Percentiles rank a stretch among this genome's conserved stretches.
Conservation (phyloP, 2,797 vertebrate genomes). For the Halcyon chelicuti region DNA sequence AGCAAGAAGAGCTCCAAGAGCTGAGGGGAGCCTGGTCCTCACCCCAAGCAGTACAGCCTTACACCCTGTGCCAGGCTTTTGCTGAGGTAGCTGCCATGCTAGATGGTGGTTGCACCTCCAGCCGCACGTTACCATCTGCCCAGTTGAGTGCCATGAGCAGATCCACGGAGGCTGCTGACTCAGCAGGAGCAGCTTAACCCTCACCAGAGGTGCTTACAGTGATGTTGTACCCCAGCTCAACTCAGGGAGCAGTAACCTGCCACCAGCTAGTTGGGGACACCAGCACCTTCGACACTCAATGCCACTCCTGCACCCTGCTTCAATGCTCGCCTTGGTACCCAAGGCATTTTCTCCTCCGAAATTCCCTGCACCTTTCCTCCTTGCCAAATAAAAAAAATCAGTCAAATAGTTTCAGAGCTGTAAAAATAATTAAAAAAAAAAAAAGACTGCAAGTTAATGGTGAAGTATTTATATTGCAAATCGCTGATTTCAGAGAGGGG, state of each 20-base stretch:
- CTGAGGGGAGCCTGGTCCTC: not conserved
- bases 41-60: not conserved
- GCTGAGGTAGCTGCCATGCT: not conserved
- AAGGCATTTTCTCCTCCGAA: not conserved
- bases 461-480: not conserved
- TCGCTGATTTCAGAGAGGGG: accelerated
- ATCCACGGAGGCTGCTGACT: not conserved
- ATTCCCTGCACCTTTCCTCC: not conserved
- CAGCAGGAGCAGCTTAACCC: not conserved
- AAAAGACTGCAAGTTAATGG: not conserved
- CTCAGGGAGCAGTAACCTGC: not conserved
- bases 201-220: not conserved
- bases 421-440: not conserved
- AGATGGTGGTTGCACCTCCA: not conserved
- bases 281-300: not conserved
- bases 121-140: not conserved
- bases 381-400: not conserved
- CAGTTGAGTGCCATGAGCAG: not conserved
- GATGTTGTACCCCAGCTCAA: not conserved
- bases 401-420: not conserved
- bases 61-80: not conserved
- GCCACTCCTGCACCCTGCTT: not conserved
- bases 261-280: not conserved
- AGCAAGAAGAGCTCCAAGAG: not conserved
- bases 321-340: not conserved